Percentiles rank a stretch among this genome's conserved stretches.
These are phyloP conservation scores for Hypotaenidia philippensis DNA, from an alignment of 2,797 vertebrate genomes.

Conservation along the genomic window DNA sequence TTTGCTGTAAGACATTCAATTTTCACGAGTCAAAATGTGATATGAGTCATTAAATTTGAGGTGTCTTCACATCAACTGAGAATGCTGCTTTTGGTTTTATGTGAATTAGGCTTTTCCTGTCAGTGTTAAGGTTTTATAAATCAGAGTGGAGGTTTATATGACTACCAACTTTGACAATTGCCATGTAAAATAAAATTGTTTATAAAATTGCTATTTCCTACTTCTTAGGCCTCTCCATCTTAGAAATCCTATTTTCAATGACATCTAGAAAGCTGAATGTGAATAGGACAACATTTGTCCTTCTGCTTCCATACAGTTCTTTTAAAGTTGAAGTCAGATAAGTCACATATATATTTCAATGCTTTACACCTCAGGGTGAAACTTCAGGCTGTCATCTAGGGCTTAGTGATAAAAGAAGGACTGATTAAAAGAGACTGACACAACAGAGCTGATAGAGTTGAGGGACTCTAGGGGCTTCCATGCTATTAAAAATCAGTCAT, in stretches of 20 bases:
- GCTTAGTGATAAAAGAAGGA: slow-evolving; percentile 49
- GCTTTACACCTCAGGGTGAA: slow-evolving; percentile 48
- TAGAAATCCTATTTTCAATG: not conserved
- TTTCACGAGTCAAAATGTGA: not conserved
- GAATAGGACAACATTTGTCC: not conserved
- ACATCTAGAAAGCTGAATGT: not conserved
- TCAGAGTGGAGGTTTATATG: not conserved
- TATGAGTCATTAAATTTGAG: not conserved
- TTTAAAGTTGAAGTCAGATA: slow-evolving; percentile 32
- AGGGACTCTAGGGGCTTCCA: slow-evolving; percentile 33
- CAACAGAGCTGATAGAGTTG: slow-evolving; percentile 38
- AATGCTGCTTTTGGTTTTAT: not conserved
- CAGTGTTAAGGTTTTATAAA: not conserved
- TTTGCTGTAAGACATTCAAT: not conserved
- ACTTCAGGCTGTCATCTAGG: slow-evolving; percentile 45
- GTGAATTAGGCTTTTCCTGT: not conserved
- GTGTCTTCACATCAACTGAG: not conserved
- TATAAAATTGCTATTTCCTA: not conserved
- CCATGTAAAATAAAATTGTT: not conserved
- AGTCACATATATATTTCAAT: slow-evolving; percentile 57
- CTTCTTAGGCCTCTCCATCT: not conserved
- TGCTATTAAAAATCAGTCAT: slow-evolving; percentile 48
- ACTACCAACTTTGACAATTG: not conserved
- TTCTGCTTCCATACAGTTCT: not conserved
- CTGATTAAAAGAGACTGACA: slow-evolving; percentile 68